Evolutionary conservation across 2,113 vertebrate genomes (phyloP).

Genomic region (Stercorarius parasiticus): DNA sequence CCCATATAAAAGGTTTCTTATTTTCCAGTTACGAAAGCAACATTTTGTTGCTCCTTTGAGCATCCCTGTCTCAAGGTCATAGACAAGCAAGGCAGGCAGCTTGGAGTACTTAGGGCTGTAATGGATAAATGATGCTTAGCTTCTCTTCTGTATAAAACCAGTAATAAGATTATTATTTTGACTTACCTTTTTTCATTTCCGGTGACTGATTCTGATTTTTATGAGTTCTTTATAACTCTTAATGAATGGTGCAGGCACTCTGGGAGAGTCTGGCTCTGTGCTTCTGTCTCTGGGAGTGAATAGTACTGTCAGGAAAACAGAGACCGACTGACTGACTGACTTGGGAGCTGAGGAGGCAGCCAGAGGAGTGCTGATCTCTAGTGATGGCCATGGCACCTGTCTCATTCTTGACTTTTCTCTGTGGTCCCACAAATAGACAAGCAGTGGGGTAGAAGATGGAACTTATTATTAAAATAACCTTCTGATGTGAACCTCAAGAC

Average conservation of each 20-base stretch:
- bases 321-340: fast-evolving
- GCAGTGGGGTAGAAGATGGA: neutral
- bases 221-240: conserved; percentile 15
- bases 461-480: neutral
- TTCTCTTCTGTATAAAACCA: neutral
- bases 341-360: neutral
- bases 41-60: neutral
- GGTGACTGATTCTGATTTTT: neutral
- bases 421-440: neutral
- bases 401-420: neutral
- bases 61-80: neutral
- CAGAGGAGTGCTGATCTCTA: neutral
- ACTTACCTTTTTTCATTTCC: conserved; percentile 22
- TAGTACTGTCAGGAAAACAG: neutral
- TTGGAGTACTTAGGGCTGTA: neutral
- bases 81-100: neutral
- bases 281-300: neutral
- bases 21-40: neutral
- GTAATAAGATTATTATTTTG: neutral
- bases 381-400: neutral
- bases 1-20: neutral
- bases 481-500: neutral
- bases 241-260: conserved; percentile 7
- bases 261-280: neutral
- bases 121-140: neutral